Percentiles rank a stretch among this genome's conserved stretches.
Conservation (phyloP, 2,797 vertebrate species). For the Pelobates cultripes region DNA sequence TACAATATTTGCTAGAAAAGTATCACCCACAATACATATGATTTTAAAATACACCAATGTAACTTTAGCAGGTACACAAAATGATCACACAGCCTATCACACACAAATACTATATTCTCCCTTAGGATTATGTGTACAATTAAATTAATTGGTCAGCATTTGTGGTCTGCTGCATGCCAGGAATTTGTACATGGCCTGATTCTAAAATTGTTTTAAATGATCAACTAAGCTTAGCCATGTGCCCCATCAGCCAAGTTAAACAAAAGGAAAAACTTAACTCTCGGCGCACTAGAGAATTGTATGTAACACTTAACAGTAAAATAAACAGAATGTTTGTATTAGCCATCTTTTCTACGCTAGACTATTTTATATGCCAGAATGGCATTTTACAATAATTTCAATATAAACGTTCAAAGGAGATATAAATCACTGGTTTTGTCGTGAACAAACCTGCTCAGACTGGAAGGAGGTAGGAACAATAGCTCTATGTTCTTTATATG, state of each 20-base stretch:
- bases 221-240: constrained; percentile 38
- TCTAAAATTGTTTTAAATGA: constrained; percentile 37
- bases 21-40: no score
- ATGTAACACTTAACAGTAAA: background rate
- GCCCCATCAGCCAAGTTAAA: background rate
- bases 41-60: no score
- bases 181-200: constrained; percentile 42
- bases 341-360: no score
- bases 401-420: no score
- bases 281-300: background rate
- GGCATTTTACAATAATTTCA: no score
- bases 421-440: no score
- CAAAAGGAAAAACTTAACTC: background rate
- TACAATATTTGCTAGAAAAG: no score
- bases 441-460: no score
- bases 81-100: background rate
- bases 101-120: background rate
- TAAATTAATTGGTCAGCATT: constrained; percentile 40
- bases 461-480: no score
- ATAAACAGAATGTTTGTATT: background rate
- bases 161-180: constrained; percentile 40
- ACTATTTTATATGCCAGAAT: no score
- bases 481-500: no score
- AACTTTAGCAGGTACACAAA: no score
- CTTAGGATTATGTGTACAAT: constrained; percentile 20